Conservation (phyloP, 2,113 vertebrate species). For the Serilophus lunatus region DNA sequence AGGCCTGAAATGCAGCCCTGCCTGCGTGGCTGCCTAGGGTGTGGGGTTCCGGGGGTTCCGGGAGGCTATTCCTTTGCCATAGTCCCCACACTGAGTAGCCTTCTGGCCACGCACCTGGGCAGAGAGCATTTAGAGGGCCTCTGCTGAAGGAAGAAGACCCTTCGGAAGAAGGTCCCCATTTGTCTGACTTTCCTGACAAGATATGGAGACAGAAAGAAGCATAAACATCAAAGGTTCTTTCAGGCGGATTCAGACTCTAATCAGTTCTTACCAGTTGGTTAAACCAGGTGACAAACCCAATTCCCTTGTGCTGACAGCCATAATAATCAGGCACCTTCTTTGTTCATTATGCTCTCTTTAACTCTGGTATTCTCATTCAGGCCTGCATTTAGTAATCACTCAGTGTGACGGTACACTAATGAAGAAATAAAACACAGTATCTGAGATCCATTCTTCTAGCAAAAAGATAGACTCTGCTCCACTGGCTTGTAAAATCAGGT, state of each 20-base stretch:
- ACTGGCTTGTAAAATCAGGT: slow-evolving; percentile 82
- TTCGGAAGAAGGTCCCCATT: background rate
- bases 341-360: slow-evolving; percentile 80
- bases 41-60: background rate
- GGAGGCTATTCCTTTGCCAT: fast-evolving
- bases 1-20: background rate
- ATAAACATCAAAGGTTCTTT: slow-evolving; percentile 73
- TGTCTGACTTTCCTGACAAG: slow-evolving; percentile 49
- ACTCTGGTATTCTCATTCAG: slow-evolving; percentile 79
- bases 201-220: slow-evolving; percentile 39
- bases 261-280: slow-evolving; percentile 79
- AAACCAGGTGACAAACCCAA: slow-evolving; percentile 80
- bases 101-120: fast-evolving
- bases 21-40: fast-evolving
- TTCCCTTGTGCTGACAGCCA: slow-evolving; percentile 78
- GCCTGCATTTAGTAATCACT: slow-evolving; percentile 81
- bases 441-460: slow-evolving; percentile 75
- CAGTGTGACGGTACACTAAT: slow-evolving; percentile 84
- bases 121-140: background rate
- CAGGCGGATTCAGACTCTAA: slow-evolving; percentile 68
- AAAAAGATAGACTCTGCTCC: slow-evolving; percentile 76
- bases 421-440: slow-evolving; percentile 84
- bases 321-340: slow-evolving; percentile 78
- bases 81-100: background rate
- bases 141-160: background rate